Conservation (phyloP, 1,140 invertebrate genomes). For the Neodiprion lecontei region DNA sequence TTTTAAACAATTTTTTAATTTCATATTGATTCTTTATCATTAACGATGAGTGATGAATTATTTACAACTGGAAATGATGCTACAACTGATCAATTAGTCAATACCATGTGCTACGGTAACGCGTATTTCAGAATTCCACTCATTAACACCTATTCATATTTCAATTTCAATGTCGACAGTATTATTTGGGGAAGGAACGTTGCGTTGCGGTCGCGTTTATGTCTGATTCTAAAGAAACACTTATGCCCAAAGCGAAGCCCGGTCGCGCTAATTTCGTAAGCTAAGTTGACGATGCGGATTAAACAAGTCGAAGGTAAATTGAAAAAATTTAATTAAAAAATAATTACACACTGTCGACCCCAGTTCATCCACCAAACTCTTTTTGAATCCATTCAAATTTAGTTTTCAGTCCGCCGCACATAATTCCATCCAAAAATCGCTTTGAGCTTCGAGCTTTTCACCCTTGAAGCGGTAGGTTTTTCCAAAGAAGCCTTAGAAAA, state of each 20-base stretch:
- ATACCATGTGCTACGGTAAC: too few species aligned
- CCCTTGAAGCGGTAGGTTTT: neutral
- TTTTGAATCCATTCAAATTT: too few species aligned
- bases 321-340: conserved; percentile 17
- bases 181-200: conserved; percentile 29
- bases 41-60: too few species aligned
- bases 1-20: neutral
- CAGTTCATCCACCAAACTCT: too few species aligned
- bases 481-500: neutral
- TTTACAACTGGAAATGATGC: too few species aligned
- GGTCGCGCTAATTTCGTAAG: conserved; percentile 40
- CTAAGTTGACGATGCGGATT: conserved; percentile 37
- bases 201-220: conserved; percentile 36
- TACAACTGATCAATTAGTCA: too few species aligned
- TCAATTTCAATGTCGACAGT: conserved; percentile 2
- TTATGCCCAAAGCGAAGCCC: conserved; percentile 33
- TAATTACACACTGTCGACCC: conserved; percentile 8
- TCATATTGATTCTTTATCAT: too few species aligned
- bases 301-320: conserved; percentile 34
- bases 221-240: conserved; percentile 36
- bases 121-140: too few species aligned
- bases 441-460: neutral
- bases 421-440: too few species aligned
- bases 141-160: neutral
- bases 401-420: too few species aligned